Evolutionary conservation across 37 sponge, comb jelly and placozoan species (phyloP).

Genomic region (Spongilla lacustris): DNA sequence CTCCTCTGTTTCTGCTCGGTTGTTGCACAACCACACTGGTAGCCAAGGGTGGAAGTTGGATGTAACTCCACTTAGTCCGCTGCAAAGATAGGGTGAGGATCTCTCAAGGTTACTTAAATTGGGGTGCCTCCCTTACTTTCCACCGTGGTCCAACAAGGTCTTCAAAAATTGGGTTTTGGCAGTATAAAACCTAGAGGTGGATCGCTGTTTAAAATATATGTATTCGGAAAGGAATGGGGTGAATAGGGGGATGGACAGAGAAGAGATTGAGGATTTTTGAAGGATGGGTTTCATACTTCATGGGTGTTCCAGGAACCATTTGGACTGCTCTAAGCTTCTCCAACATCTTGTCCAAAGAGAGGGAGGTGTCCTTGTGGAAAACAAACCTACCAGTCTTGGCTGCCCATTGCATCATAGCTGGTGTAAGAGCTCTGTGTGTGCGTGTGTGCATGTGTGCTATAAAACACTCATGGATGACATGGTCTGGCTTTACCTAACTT

Average conservation of each 20-base stretch:
- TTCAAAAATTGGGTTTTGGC: constrained; percentile 77
- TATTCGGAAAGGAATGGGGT: background rate
- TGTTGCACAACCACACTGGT: constrained; percentile 73
- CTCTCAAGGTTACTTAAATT: background rate
- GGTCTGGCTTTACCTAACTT: constrained; percentile 53
- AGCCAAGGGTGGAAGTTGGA: constrained; percentile 88
- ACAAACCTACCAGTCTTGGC: constrained; percentile 75
- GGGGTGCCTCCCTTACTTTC: constrained; percentile 61
- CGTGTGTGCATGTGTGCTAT: constrained; percentile 1
- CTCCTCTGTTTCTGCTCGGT: constrained; percentile 7
- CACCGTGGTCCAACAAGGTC: constrained; percentile 67
- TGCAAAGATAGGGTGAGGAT: constrained; percentile 3
- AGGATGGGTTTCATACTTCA: constrained; percentile 58
- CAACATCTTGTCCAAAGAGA: constrained; percentile 35
- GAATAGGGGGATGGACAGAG: too few relatives aligned
- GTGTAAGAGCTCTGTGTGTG: constrained; percentile 71
- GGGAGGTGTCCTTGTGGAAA: constrained; percentile 86
- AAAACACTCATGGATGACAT: background rate
- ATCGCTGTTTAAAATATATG: background rate
- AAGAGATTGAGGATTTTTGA: too few relatives aligned
- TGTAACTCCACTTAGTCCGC: constrained; percentile 89
- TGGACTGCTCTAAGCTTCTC: constrained; percentile 71
- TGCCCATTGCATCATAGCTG: constrained; percentile 81
- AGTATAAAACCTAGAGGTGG: constrained; percentile 65
- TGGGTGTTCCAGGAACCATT: constrained; percentile 42